Percentiles rank a stretch among this genome's conserved stretches.
Conservation (phyloP, 2,113 vertebrate genomes). For the Corythornis cristatus region DNA sequence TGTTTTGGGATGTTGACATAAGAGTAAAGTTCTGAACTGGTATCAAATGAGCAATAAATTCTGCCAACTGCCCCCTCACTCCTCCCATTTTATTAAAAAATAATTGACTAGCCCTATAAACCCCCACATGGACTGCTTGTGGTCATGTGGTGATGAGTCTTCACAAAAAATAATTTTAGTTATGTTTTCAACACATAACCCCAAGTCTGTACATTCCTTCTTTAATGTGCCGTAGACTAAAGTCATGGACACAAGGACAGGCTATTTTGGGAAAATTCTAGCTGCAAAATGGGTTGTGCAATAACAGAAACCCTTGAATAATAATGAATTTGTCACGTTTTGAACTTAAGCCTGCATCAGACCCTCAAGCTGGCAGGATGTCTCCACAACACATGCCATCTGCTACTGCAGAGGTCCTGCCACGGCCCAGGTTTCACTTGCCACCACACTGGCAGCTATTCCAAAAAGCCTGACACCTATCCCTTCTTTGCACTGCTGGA, state of each 20-base stretch:
- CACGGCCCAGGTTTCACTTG: background rate
- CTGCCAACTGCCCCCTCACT: background rate
- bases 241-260: background rate
- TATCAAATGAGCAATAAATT: background rate
- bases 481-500: background rate
- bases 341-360: background rate
- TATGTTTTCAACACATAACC: background rate
- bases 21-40: background rate
- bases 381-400: background rate
- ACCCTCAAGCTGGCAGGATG: background rate
- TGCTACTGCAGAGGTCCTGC: background rate
- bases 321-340: background rate
- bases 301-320: background rate
- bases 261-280: background rate
- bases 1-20: background rate
- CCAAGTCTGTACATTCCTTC: background rate
- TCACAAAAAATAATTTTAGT: background rate
- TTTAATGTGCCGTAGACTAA: background rate
- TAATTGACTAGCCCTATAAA: background rate
- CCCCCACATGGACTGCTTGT: background rate
- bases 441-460: background rate
- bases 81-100: background rate
- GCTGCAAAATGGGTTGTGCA: background rate
- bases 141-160: background rate
- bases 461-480: background rate